Conservation (phyloP, 2,888 invertebrate genomes). For the Dicranocentrus wangi region DNA sequence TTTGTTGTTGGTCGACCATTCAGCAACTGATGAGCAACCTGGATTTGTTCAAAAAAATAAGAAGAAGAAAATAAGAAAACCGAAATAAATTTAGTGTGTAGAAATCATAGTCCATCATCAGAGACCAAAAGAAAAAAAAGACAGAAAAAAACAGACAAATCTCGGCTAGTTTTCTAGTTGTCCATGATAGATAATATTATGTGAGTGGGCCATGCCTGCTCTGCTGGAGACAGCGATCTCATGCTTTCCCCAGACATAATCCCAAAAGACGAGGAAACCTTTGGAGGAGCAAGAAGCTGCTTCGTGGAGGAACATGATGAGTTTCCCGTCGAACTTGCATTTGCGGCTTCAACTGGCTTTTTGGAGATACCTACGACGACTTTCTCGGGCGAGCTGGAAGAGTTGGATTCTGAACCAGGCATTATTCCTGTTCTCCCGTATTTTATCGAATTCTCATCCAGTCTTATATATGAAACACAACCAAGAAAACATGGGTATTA, state of each 20-base stretch:
- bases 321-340: slow-evolving; percentile 18
- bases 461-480: slow-evolving; percentile 74
- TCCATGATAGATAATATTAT: slow-evolving; percentile 33
- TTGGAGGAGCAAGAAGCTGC: slow-evolving; percentile 60
- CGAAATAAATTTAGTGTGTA: slow-evolving; percentile 8
- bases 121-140: neutral
- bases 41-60: slow-evolving; percentile 35
- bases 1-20: slow-evolving; percentile 71
- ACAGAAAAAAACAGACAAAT: slow-evolving; percentile 27
- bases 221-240: slow-evolving; percentile 71
- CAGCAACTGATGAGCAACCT: slow-evolving; percentile 72
- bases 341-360: slow-evolving; percentile 28
- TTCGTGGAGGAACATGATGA: slow-evolving; percentile 25
- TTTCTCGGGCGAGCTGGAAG: slow-evolving; percentile 22
- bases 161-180: neutral
- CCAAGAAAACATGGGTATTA: slow-evolving; percentile 31
- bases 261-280: slow-evolving; percentile 67
- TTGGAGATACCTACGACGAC: neutral
- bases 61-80: neutral
- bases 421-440: slow-evolving; percentile 73
- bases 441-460: slow-evolving; percentile 80
- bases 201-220: slow-evolving; percentile 64
- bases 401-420: slow-evolving; percentile 45
- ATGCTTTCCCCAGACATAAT: slow-evolving; percentile 68
- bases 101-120: neutral